phyloP scores from a whole-genome alignment of 2,797 vertebrate genomes.

The Esox lucius region DNA sequence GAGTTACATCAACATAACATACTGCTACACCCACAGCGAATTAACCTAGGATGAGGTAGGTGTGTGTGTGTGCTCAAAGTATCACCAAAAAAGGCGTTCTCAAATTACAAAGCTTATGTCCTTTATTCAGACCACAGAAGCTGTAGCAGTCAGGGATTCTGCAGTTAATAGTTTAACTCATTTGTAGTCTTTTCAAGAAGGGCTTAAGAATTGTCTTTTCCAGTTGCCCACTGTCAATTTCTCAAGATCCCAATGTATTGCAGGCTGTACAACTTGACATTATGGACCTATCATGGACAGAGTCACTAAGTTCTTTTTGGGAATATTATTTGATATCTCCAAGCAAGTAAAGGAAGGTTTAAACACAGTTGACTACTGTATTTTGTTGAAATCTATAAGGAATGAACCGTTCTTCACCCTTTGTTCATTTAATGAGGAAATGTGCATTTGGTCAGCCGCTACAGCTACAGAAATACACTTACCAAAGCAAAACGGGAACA shows the following conservation, averaged over 20 bases:
- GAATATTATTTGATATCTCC: not conserved
- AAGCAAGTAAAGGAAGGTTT: slow-evolving; percentile 13
- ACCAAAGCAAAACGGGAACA: slow-evolving; percentile 72
- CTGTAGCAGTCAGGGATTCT: not conserved
- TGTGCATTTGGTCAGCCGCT: slow-evolving; percentile 75
- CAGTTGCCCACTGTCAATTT: not conserved
- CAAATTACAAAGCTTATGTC: not conserved
- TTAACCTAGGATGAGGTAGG: slow-evolving; percentile 9
- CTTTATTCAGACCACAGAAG: not conserved
- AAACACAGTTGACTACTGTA: not conserved
- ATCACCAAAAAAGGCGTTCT: not conserved
- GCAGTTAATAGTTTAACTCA: not conserved
- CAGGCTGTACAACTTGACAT: too few species aligned
- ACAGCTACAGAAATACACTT: slow-evolving; percentile 64
- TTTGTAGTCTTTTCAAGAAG: not conserved
- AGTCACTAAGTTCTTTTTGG: not conserved
- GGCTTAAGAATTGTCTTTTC: not conserved
- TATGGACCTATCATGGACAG: not conserved
- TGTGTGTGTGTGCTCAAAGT: slow-evolving; percentile 20
- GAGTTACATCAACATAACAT: not conserved
- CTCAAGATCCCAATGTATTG: not conserved
- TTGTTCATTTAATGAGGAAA: slow-evolving; percentile 32
- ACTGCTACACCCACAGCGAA: slow-evolving; percentile 36
- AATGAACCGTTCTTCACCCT: not conserved
- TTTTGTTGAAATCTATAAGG: not conserved